Conservation (phyloP, 2,113 vertebrate species). For the Chloropsis hardwickii region DNA sequence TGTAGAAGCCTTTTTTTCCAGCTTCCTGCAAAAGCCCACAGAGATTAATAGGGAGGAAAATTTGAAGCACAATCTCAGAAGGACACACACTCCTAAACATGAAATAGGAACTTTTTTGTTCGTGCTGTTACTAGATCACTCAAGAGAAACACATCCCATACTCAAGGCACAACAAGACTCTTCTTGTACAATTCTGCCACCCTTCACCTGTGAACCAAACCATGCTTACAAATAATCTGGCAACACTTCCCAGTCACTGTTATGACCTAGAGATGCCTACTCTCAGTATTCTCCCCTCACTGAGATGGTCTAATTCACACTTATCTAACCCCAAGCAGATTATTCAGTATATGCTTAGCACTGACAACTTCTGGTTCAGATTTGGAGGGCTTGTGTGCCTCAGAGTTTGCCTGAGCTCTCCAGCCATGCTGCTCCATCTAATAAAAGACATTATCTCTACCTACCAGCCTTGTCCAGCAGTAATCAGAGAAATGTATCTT, state of each 20-base stretch:
- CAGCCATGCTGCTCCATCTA: background rate
- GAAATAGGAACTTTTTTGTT: background rate
- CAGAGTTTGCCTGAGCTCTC: background rate
- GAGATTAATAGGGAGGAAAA: background rate
- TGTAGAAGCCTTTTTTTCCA: background rate
- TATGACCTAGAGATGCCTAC: background rate
- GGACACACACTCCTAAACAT: background rate
- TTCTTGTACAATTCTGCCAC: background rate
- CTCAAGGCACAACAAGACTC: background rate
- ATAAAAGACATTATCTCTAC: background rate
- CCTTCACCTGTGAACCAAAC: background rate
- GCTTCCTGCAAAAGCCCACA: background rate
- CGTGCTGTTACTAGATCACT: background rate
- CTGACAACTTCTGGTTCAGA: background rate
- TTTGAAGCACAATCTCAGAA: background rate
- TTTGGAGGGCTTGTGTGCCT: background rate
- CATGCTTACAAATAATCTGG: background rate
- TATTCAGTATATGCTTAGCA: background rate
- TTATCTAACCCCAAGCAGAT: background rate
- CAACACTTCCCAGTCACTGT: background rate
- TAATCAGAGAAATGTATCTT: background rate
- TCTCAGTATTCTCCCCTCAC: background rate
- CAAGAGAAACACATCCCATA: background rate
- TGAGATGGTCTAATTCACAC: background rate
- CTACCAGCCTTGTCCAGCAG: background rate